Evolutionary conservation across 1,140 invertebrate species (phyloP), one percentile per base, ranked within the genome.

Genomic region (Chironomus striatipennis): DNA sequence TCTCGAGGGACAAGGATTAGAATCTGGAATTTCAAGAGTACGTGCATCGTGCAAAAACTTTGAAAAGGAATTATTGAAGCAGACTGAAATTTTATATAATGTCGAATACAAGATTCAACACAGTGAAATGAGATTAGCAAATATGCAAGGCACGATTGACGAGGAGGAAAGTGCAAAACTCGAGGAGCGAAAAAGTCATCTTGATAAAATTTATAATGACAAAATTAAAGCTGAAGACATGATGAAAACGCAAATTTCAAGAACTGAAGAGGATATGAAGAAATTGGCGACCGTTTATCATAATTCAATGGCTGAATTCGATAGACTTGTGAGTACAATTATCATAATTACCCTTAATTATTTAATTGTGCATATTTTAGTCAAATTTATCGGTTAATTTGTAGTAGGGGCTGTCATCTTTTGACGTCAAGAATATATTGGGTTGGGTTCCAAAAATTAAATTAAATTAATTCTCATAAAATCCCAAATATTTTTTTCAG

Each of bases 201-300:
- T 74, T 12, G 74, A 74, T 65, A 21, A 42, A 74, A 17, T 74
- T 12, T 67, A 24, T 42, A 21, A 24, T 15, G 74, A 24, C 7
- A 65, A 74, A 65, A 17, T 21, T 7, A 64, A 17, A 34, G 43
- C 20, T 24, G 18, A 65, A 4, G 72, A 72, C 43, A 76, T 83
- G 3, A 78, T 88, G 0, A 83, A 88, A 75, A 78, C 75, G 2
- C 86, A 88, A 77, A 82, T 87, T 24, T 78, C 80, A 17, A 82
- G 81, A 76, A 79, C 88, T 7, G 86, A 88, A 76, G 85, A 88
- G 42, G 84, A 83, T 77, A 85, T 85, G 83, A 80, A 83, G 64
- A 79, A 81, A 74, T 73, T 86, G 64, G 80, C 82, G 0, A 78
- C 79, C 5, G 78, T 79, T 2, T 85, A 85, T 42, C 79, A 79